Percentiles rank a stretch among this genome's conserved stretches.
Evolutionary conservation across 2,888 invertebrate species (phyloP).

Genomic region (Latheticus oryzae): DNA sequence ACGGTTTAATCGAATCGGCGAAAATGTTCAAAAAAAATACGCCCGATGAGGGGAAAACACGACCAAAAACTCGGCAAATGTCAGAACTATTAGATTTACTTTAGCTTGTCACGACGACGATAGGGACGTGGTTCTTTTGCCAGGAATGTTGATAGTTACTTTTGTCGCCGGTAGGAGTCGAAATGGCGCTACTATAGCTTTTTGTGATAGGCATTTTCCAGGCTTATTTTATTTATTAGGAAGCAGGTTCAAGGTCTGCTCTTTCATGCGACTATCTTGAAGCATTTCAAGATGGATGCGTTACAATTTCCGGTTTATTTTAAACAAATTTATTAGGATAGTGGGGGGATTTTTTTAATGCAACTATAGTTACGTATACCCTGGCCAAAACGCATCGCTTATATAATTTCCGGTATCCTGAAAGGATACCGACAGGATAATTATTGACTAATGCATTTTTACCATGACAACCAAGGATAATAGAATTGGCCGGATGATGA

Average conservation of each 20-base stretch:
- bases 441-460: too few species aligned
- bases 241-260: slow-evolving; percentile 58
- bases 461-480: too few species aligned
- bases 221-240: slow-evolving; percentile 58
- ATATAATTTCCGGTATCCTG: too few species aligned
- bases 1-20: slow-evolving; percentile 51
- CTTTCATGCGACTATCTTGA: slow-evolving; percentile 31
- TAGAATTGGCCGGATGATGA: too few species aligned
- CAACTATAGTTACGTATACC: too few species aligned
- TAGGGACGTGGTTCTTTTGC: slow-evolving; percentile 64
- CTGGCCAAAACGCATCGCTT: too few species aligned
- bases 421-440: too few species aligned
- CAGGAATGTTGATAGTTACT: slow-evolving; percentile 63
- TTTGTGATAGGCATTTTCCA: slow-evolving; percentile 60
- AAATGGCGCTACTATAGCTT: slow-evolving; percentile 47
- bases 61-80: slow-evolving; percentile 48
- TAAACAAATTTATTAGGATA: too few species aligned
- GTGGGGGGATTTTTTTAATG: too few species aligned
- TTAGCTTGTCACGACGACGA: slow-evolving; percentile 63
- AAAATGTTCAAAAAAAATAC: slow-evolving; percentile 57
- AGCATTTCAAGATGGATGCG: too few species aligned
- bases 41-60: slow-evolving; percentile 44
- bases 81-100: slow-evolving; percentile 62
- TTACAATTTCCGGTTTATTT: too few species aligned
- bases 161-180: slow-evolving; percentile 59